A percentile compares a stretch with the other conserved stretches of the same genome.
Evolutionary conservation across 2,797 vertebrate species (phyloP).

Genomic region (Ptychobarbus kaznakovi): DNA sequence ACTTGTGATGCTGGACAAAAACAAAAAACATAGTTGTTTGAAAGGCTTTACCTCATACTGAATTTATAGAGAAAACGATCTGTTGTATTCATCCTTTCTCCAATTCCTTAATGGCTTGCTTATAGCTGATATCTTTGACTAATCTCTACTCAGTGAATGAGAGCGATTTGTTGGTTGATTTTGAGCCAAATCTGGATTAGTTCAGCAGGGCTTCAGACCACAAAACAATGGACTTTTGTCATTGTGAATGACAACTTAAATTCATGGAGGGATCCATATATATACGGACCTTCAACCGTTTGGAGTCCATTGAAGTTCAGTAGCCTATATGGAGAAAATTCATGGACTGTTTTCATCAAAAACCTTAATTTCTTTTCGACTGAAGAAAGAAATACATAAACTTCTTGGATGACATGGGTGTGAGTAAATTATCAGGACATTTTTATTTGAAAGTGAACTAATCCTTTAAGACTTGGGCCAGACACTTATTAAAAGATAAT

Average conservation of each 20-base stretch:
- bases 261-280: background rate
- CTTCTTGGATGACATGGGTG: too few relatives aligned
- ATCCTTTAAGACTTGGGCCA: background rate
- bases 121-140: constrained; percentile 2
- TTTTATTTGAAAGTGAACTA: too few relatives aligned
- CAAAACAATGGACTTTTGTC: background rate
- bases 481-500: background rate
- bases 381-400: too few relatives aligned
- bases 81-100: background rate
- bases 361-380: too few relatives aligned
- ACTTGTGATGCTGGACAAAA: background rate
- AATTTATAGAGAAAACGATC: background rate
- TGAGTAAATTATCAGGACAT: too few relatives aligned
- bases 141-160: constrained; percentile 13
- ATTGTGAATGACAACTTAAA: background rate
- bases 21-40: background rate
- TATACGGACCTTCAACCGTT: too few relatives aligned
- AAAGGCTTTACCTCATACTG: background rate
- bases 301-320: too few relatives aligned
- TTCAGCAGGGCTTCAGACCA: background rate
- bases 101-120: background rate
- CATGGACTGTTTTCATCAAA: too few relatives aligned
- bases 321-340: too few relatives aligned
- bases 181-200: constrained; percentile 31
- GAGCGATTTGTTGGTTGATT: constrained; percentile 39